Base-by-base conservation (phyloP, 2,888 invertebrate species). In the Agrochola lychnidis region DNA sequence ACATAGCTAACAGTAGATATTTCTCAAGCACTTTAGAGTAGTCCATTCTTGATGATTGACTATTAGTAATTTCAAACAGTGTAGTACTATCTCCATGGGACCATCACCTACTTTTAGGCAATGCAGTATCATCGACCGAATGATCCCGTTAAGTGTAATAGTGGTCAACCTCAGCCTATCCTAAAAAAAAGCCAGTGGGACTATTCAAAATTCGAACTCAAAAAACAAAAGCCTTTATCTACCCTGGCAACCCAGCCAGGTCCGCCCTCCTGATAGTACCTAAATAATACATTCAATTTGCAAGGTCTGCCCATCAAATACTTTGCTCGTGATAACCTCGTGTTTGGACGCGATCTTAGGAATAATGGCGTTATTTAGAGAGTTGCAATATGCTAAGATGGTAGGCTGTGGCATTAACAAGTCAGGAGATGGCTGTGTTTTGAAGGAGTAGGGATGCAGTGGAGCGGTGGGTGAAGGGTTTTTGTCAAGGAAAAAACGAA, bases 311-410 rank as follows among this genome's bases (percentile, higher is more conserved):
- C 94, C 94, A 95, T 96, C 95, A 95, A 95, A 96, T 95, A 95
- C 95, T 95, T 95, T 92, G 91, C 89, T 88, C 82, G 91, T 91
- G 94, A 94, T 94, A 94, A 93, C 94, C 92, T 93, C 92, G 83
- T 79, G 82, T 94, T 94, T 94, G 95, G 94, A 91, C 90, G 93
- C 92, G 92, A 92, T 93, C 92, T 92, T 92, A 93, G 92, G 90
- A 93, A 94, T 96, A 96, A 96, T 95, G 95, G 94, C 78, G 95
- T 95, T 96, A 95, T 96, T 96, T 96, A 95, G 94, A 94, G 93
- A 91, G 92, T 95, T 95, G 96, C 96, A 96, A 96, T 96, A 96
- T 96, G 96, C 96, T 96, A 96, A 96, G 96, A 96, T 95, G 96
- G 96, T 94, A 95, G 95, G 94, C 95, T 94, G 94, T 90, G 91